Base-by-base conservation (phyloP, 1,140 invertebrate genomes). In the Cepaea nemoralis region DNA sequence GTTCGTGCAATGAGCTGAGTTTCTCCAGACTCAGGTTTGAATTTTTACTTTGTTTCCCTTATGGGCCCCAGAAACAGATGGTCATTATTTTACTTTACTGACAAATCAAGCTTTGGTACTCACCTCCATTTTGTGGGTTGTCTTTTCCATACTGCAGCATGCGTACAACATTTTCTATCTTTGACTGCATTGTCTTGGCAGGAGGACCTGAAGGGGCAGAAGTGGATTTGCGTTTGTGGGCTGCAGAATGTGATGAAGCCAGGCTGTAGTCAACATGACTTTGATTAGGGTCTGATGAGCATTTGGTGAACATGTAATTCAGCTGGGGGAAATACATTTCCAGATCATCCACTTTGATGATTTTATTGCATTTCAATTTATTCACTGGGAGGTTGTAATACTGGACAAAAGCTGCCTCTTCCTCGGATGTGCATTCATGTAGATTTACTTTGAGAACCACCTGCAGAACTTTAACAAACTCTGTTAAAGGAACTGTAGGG, bases 371-470 rank as follows among this genome's bases (percentile, higher is more conserved):
- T 71, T 90, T 90, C 6, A 90, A 69, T 8, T 85, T 86, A 0
- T 83, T 83, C 5, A 89, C 89, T 24, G 89, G 89, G 40, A 90
- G 84, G 83, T 87, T 89, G 80, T 90, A 90, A 80, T 89, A 90
- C 73, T 89, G 86, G 82, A 90, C 89, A 80, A 90, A 90, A 0
- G 89, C 88, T 67, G 87, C 87, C 71, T 89, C 89, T 74, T 90
- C 89, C 48, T 86, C 83, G 63, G 86, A 84, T n/a, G 85, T 86
- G 75, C 89, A 90, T 16, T 87, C 83, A 39, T 86, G 59, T 22
- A 89, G 80, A 16, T 87, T 85, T 31, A 89, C 86, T 75, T 86
- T 86, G 24, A 90, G 50, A 39, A 90, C 87, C 82, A 87, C 87
- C 76, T 88, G 86, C 48, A 90, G 67, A 2, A 87, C 89, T 82